Evolutionary conservation across 2,888 invertebrate species (phyloP).

Genomic region (Oligia latruncula): DNA sequence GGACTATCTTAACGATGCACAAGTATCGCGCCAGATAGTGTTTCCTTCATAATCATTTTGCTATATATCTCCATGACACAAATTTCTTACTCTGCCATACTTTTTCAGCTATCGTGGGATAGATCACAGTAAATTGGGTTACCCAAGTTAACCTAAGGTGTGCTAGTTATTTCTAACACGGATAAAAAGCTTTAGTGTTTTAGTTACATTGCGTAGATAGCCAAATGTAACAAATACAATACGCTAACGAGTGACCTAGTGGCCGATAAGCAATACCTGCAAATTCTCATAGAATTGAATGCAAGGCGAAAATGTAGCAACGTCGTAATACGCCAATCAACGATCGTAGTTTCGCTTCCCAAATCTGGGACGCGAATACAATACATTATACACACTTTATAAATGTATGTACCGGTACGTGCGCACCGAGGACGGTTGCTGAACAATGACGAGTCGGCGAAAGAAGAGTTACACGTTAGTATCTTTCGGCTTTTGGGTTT

Average conservation of each 20-base stretch:
- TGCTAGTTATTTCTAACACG: slow-evolving; percentile 54
- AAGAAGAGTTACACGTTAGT: slow-evolving; percentile 80
- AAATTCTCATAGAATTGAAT: slow-evolving; percentile 88
- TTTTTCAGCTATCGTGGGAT: slow-evolving; percentile 20
- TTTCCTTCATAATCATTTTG: slow-evolving; percentile 7
- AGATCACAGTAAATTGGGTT: slow-evolving; percentile 34
- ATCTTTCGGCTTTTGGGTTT: slow-evolving; percentile 84
- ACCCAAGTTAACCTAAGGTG: slow-evolving; percentile 31
- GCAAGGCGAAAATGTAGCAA: slow-evolving; percentile 89
- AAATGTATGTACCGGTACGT: slow-evolving; percentile 78
- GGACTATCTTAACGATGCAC: neutral
- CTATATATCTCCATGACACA: neutral
- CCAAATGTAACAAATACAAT: slow-evolving; percentile 68
- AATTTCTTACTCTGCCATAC: neutral
- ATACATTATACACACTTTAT: slow-evolving; percentile 74
- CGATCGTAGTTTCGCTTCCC: slow-evolving; percentile 86
- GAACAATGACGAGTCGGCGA: slow-evolving; percentile 81
- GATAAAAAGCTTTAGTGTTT: slow-evolving; percentile 62
- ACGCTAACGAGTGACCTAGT: slow-evolving; percentile 83
- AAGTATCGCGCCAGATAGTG: neutral
- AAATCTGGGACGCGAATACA: slow-evolving; percentile 86
- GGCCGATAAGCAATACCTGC: slow-evolving; percentile 84
- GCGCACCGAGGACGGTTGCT: slow-evolving; percentile 75
- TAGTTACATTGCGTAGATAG: slow-evolving; percentile 59
- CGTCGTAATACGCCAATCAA: slow-evolving; percentile 86